Evolutionary conservation across 2,888 invertebrate genomes (phyloP), one percentile per base, ranked within the genome.

Genomic region (Carpatolechia fugitivella): DNA sequence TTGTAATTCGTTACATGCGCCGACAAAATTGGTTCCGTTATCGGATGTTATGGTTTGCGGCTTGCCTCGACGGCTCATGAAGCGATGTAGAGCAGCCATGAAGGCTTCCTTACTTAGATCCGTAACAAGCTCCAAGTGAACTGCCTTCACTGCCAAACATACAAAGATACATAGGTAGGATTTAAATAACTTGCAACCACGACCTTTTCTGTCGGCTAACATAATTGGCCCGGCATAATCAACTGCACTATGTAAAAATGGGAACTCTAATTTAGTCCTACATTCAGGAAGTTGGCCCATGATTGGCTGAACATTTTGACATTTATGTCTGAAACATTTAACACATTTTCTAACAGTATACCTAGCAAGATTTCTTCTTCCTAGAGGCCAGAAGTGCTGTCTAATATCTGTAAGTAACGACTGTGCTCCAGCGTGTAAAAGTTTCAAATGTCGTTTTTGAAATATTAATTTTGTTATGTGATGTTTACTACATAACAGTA

Each of bases 111-210:
- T 48, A 0, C 56, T 62, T 3, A 64, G 58, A 30, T 63, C 63
- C 5, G 60, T 59, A 16, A 65, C 59, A 33, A 59, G 60, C 52
- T 64, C 63, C 35, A 64, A 29, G 44, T 64, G 63, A 6, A 63
- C 54, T 58, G 5, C 48, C 13, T 18, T 48, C 13, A 52, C 36
- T 38, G 52, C 30, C 10, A 40, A 24, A 31, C 49, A 40, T 3
- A 49, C 33, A 46, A 46, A 50, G 11, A 52, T 33, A 30, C 47
- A 47, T n/a, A 54, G 29, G 18, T 48, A 54, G 6, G 54, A 47
- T 36, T 48, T 54, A 1, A 38, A 11, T 8, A 54, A 18, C 20
- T 36, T 47, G 40, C 48, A 48, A 30, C 54, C 54, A n/a, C 54
- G 33, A 29, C 55, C 54, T 5, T 54, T 58, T 0, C 56, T 47